Evolutionary conservation across 2,797 vertebrate genomes (phyloP), one percentile per base, ranked within the genome.

Genomic region (Meda fulgida): DNA sequence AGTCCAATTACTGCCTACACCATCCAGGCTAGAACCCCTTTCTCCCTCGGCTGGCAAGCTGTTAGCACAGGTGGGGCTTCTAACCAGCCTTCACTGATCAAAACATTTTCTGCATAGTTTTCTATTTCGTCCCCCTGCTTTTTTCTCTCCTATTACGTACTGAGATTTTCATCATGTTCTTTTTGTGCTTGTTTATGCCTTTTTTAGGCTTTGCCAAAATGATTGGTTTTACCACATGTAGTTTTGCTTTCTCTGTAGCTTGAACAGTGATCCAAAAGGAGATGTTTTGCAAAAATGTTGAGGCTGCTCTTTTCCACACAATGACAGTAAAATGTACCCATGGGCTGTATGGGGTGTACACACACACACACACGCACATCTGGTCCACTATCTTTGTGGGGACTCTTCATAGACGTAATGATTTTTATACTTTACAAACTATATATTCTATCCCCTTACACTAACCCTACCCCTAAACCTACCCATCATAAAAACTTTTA

Each of bases 21-120:
- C 60, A 96, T 99, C 81, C 98, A 99, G 93, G 97, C 97, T 72
- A 94, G 98, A 91, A 99, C 98, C 8, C 98, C 98, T 0, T 99
- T 98, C 94, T 99, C 98, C 4, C 97, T 99, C 89, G 98, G 98
- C 86, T 99, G 98, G 98, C 98, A 99, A 92, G 97, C 97, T 11
- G 97, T 98, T 93, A 97, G 94, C 92, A 99, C 98, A 97, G 97
- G 98, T 99, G 96, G 92, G 94, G 87, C 87, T 85, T 90, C 60
- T 71, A 80, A 89, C 84, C 83, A 89, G 71, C 77, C 72, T 83
- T 63, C 85, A 60, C 80, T 85, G 85, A 86, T 88, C 81, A 87
- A 88, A 89, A 85, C 85, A 89, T 69, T 84, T 71, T 19, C 77
- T 87, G 58, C 66, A 55, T 81, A 73, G 29, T 71, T 81, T 26